These are phyloP conservation scores for Amiota mariae DNA, from an alignment of 2,888 invertebrate genomes.

Conservation along the genomic window DNA sequence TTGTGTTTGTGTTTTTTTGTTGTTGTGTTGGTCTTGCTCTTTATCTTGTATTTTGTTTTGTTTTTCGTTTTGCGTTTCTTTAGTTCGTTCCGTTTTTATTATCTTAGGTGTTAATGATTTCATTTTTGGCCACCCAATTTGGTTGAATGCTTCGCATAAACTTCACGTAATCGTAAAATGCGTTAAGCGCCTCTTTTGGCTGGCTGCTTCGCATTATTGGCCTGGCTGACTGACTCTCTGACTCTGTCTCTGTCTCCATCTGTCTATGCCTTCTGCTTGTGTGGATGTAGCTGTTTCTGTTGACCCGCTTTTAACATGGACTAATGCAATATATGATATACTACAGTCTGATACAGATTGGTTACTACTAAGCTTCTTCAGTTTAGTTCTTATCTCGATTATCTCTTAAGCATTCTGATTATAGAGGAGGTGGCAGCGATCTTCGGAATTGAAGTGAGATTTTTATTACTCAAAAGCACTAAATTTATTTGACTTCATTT, in stretches of 20 bases:
- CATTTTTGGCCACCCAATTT: slow-evolving; percentile 73
- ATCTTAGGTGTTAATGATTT: slow-evolving; percentile 74
- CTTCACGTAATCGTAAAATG: slow-evolving; percentile 46
- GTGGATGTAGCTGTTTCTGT: slow-evolving; percentile 3
- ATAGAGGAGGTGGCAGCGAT: slow-evolving; percentile 64
- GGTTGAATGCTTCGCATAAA: slow-evolving; percentile 49
- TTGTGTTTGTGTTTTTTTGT: slow-evolving; percentile 26
- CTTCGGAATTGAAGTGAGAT: slow-evolving; percentile 69
- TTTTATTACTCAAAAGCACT: slow-evolving; percentile 38
- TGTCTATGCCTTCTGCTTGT: slow-evolving; percentile 5
- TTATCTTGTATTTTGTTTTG: slow-evolving; percentile 26
- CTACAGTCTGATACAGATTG: neutral
- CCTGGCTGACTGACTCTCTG: slow-evolving; percentile 36
- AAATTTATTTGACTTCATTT: too few relatives aligned
- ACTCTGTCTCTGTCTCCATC: slow-evolving; percentile 14
- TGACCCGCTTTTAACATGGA: slow-evolving; percentile 29
- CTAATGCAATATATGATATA: slow-evolving; percentile 9
- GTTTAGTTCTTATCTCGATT: slow-evolving; percentile 63
- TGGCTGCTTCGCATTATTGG: slow-evolving; percentile 44
- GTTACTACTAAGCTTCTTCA: slow-evolving; percentile 36
- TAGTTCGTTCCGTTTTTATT: slow-evolving; percentile 48
- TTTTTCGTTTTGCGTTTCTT: slow-evolving; percentile 34
- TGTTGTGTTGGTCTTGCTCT: slow-evolving; percentile 1
- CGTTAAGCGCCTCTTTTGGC: slow-evolving; percentile 47
- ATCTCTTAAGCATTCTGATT: slow-evolving; percentile 68